Conservation (phyloP, 2,113 vertebrate species). For the Tragelaphus strepsiceros region DNA sequence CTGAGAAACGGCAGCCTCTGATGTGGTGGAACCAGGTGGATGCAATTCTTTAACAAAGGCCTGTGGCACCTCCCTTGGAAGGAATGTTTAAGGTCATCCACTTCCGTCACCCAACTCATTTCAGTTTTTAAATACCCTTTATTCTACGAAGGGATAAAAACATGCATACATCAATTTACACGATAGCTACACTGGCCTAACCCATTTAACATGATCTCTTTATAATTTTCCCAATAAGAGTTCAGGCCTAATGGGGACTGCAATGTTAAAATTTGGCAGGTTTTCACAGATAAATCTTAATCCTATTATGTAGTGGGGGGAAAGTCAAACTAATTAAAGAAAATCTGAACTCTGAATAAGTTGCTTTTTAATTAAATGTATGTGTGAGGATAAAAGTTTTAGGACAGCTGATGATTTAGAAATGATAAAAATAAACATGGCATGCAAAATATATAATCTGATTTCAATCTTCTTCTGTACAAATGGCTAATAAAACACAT, state of each 20-base stretch:
- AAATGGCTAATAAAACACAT: constrained; percentile 69
- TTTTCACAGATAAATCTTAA: constrained; percentile 39
- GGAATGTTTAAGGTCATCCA: neutral
- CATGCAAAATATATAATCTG: constrained; percentile 37
- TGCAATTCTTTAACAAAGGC: neutral
- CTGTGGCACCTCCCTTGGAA: neutral
- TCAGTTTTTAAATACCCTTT: neutral
- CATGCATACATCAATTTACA: neutral
- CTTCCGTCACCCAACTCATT: neutral
- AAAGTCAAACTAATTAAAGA: constrained; percentile 60
- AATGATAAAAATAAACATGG: constrained; percentile 61
- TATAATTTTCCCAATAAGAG: constrained; percentile 25
- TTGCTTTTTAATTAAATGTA: constrained; percentile 70
- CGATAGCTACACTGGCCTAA: neutral
- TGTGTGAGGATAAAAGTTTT: constrained; percentile 57
- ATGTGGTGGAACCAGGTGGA: neutral
- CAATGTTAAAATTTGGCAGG: neutral
- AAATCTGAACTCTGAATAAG: constrained; percentile 63
- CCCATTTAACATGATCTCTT: constrained; percentile 2
- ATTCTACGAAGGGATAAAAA: neutral
- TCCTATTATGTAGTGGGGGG: neutral
- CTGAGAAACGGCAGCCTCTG: neutral
- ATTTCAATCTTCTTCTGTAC: constrained; percentile 68
- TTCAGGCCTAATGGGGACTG: constrained; percentile 28
- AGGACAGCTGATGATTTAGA: constrained; percentile 59